Conservation (phyloP, 1,140 invertebrate genomes). For the Diuraphis noxia region DNA sequence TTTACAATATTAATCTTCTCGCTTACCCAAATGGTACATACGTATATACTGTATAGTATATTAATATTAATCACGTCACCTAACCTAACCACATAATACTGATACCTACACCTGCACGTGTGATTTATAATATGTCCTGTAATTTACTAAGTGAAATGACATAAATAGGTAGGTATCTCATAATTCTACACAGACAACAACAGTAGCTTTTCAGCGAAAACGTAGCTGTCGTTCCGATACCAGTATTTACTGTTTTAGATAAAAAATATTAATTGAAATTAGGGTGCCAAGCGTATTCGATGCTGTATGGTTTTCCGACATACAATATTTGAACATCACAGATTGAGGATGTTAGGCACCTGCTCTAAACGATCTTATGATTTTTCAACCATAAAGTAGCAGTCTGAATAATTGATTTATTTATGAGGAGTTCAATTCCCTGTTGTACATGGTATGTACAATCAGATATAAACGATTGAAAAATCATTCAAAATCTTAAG, state of each 20-base stretch:
- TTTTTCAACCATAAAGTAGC: neutral
- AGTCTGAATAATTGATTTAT: neutral
- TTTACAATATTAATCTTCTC: slow-evolving; percentile 24
- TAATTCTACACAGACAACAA: neutral
- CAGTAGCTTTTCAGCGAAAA: neutral
- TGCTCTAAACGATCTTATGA: neutral
- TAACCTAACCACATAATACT: too few species aligned
- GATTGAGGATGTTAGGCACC: neutral
- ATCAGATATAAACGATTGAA: too few species aligned
- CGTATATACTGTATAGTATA: neutral
- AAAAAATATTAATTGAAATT: neutral
- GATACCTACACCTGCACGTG: slow-evolving; percentile 2
- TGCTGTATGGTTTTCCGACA: neutral
- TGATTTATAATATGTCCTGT: slow-evolving; percentile 30
- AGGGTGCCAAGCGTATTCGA: neutral
- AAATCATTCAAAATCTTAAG: too few species aligned
- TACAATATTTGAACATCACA: neutral
- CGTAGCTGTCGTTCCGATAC: neutral
- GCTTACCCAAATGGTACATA: neutral
- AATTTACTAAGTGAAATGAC: slow-evolving; percentile 13
- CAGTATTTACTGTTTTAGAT: neutral
- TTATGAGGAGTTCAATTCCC: neutral
- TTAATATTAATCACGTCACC: slow-evolving; percentile 22
- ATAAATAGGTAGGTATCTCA: slow-evolving; percentile 16
- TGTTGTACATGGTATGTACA: too few species aligned